Base-by-base conservation (phyloP, 1,140 invertebrate species). In the Cherax destructor region DNA sequence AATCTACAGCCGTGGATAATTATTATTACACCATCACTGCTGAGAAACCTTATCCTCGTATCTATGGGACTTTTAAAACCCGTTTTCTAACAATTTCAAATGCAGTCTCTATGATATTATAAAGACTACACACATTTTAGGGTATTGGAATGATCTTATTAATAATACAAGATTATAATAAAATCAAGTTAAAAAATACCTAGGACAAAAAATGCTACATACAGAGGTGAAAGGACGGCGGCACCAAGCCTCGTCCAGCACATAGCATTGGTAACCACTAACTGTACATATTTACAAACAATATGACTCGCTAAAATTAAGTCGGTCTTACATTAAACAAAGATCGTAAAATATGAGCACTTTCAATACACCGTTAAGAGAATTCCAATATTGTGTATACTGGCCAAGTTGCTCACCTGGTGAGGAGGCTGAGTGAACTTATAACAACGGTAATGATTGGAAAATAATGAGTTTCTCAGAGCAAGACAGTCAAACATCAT, bases 241-340 rank as follows among this genome's bases (percentile, higher is more conserved):
- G 11, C 69, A 21, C 50, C 47, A 13, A 80, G 56, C 52, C 77
- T 3, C 50, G 4, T 49, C 50, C 24, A 3, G 11, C 16, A 83
- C 56, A n/a, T 18, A 83, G 13, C 80, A 83, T n/a, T 24, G 21
- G 24, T 9, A 52, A 59, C 47, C 52, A 83, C 80, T 59, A 59
- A 56, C 80, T 83, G 80, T 83, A 83, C 80, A 83, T 83, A 83
- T 83, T 24, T 83, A 83, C 80, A 83, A 83, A 83, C 80, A 83
- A 83, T 52, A 83, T 59, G 52, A 52, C 80, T 59, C 13, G 18
- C 30, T 30, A 79, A 52, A 52, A 30, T 74, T 2, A 74, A 10
- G 7, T 30, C 24, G 4, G 7, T 74, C 69, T 74, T 74, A 74
- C 69, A 30, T 2, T 24, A 74, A 30, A 74, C 69, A 74, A 74